Conservation (phyloP, 2,797 vertebrate genomes). For the Tiaroga cobitis region DNA sequence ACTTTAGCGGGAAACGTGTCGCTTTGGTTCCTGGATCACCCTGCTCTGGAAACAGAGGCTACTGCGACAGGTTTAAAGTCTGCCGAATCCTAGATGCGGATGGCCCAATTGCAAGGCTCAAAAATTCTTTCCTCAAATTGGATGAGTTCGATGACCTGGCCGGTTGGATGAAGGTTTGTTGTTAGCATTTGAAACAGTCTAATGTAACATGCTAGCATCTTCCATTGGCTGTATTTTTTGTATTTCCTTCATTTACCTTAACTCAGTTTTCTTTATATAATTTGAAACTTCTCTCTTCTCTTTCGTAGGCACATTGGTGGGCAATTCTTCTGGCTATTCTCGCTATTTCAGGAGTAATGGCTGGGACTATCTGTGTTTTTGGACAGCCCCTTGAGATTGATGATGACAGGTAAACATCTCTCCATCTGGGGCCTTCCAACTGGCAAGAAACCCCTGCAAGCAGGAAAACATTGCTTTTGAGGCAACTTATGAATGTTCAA, state of each 20-base stretch:
- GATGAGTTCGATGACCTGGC: conserved; percentile 75
- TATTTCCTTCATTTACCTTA: neutral
- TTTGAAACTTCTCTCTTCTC: neutral
- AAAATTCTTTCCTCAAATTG: conserved; percentile 79
- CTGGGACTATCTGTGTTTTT: conserved; percentile 76
- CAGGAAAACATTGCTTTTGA: neutral
- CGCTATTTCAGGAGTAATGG: conserved; percentile 78
- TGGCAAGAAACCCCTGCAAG: neutral
- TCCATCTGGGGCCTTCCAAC: neutral
- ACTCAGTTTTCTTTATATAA: neutral
- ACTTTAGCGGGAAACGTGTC: conserved; percentile 73
- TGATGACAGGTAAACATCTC: neutral
- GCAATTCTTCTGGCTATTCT: conserved; percentile 77
- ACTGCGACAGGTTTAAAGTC: conserved; percentile 81
- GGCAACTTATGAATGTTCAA: conserved; percentile 1
- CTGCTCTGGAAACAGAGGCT: conserved; percentile 76
- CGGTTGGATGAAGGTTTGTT: conserved; percentile 82
- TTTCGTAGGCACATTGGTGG: conserved; percentile 80
- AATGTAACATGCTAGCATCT: neutral
- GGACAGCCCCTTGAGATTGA: conserved; percentile 69
- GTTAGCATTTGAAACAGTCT: neutral
- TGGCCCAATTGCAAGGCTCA: conserved; percentile 81
- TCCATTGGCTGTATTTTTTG: neutral
- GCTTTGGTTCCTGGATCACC: conserved; percentile 74
- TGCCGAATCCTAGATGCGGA: conserved; percentile 83